A percentile compares a stretch with the other conserved stretches of the same genome.
Evolutionary conservation across 2,888 invertebrate genomes (phyloP).

Genomic region (Netelia virgata): DNA sequence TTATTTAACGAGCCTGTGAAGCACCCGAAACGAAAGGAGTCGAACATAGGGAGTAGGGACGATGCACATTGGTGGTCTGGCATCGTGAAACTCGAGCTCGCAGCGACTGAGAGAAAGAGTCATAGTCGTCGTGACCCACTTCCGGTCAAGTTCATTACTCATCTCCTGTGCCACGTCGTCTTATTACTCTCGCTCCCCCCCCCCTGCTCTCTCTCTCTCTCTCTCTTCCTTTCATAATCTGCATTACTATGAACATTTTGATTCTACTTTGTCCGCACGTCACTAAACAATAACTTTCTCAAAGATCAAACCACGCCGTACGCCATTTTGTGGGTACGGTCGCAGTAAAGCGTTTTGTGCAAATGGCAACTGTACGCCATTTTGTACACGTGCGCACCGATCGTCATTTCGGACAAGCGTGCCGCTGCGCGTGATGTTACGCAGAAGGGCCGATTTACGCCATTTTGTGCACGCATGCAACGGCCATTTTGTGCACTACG

Average conservation of each 20-base stretch:
- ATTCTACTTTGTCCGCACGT: not conserved
- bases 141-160: conserved; percentile 84
- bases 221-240: conserved; percentile 19
- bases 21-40: conserved; percentile 26
- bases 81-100: conserved; percentile 40
- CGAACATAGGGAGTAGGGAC: conserved; percentile 41
- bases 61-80: conserved; percentile 48
- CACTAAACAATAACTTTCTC: not conserved
- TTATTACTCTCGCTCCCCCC: conserved; percentile 36
- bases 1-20: conserved; percentile 26
- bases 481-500: no score
- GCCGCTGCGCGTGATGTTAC: no score
- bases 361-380: no score
- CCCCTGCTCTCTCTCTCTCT: conserved; percentile 22
- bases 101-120: conserved; percentile 64
- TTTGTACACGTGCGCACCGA: no score
- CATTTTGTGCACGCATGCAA: no score
- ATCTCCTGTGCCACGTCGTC: conserved; percentile 74
- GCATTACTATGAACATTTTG: not conserved
- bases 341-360: no score
- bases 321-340: no score
- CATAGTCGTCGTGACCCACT: conserved; percentile 81
- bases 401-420: no score
- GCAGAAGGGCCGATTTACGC: no score
- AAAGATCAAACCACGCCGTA: no score